Conservation (phyloP, 2,888 invertebrate species). For the Stomorhina lunata region DNA sequence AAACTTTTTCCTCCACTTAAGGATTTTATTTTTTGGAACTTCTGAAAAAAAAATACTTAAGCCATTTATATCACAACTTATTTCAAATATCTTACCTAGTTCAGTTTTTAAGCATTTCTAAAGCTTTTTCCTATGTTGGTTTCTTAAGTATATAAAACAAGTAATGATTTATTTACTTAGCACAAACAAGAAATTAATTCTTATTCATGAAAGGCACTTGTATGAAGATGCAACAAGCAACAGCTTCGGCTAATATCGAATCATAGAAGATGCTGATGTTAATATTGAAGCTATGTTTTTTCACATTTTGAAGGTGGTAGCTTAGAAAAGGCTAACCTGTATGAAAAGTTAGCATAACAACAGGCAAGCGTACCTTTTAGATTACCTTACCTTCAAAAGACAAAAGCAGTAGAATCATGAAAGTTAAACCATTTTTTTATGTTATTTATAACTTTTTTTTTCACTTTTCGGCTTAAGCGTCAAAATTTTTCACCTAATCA, state of each 20-base stretch:
- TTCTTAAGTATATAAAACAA: neutral
- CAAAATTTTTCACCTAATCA: conserved; percentile 61
- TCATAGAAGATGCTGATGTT: conserved; percentile 28
- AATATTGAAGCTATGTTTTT: neutral
- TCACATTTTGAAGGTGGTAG: conserved; percentile 30
- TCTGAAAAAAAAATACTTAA: conserved; percentile 2
- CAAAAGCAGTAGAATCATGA: neutral
- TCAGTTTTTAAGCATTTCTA: conserved; percentile 2
- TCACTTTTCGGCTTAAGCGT: conserved; percentile 45
- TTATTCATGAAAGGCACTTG: conserved; percentile 57
- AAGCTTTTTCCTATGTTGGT: neutral
- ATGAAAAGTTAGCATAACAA: neutral
- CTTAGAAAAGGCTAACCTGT: conserved; percentile 12
- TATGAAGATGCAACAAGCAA: conserved; percentile 1
- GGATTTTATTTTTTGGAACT: neutral
- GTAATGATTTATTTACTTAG: conserved; percentile 63
- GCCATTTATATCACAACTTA: conserved; percentile 27
- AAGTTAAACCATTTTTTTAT: neutral
- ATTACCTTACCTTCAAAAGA: conserved; percentile 23
- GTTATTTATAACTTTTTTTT: neutral
- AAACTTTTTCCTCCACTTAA: neutral
- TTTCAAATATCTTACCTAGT: conserved; percentile 32
- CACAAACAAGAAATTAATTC: conserved; percentile 64
- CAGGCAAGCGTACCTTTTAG: conserved; percentile 42
- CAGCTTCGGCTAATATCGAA: conserved; percentile 8